Base-by-base conservation (phyloP, 1,140 invertebrate species). In the Anthonomus grandis region DNA sequence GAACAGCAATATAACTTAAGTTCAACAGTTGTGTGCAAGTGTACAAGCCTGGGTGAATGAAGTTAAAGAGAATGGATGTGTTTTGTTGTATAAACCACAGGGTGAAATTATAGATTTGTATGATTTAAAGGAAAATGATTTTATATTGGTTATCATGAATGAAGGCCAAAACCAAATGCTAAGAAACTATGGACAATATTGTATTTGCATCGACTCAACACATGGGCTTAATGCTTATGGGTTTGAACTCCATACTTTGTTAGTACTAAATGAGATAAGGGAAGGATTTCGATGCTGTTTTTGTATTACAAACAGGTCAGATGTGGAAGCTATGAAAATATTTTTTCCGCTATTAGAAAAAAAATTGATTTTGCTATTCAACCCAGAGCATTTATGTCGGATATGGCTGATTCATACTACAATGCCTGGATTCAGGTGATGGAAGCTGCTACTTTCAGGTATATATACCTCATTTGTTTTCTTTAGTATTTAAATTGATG, bases 191-290 rank as follows among this genome's bases (percentile, higher is more conserved):
- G 49, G 56, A 5, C 5, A 31, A 19, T 21, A 52, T 8, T 44
- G 39, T n/a, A 53, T 58, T 2, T 58, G 56, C 19, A 45, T 58
- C 8, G 56, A 58, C 38, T 47, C 19, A 27, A 58, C 56, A 6
- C 49, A 52, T 45, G 56, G 47, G 4, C n/a, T 46, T 19, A 58
- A 58, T 53, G 13, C 8, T 17, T 58, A 58, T 19, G 36, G 23
- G 2, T 58, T 58, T 53, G 18, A 58, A 17, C 34, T 58, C 4
- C 1, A 1, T 58, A 58, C 56, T 23, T 2, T 58, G 15, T 15
- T 58, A 22, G 21, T 45, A 34, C 10, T 58, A 10, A 49, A 58
- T 53, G 56, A 58, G 12, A 23, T 53, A 8, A 10, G 56, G 1
- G 17, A 53, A 17, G 56, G 56, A 4, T 53, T 27, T n/a, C 48